Percentiles rank a stretch among this genome's conserved stretches.
Conservation (phyloP, 2,797 vertebrate genomes). For the Thripadectes ignobilis region DNA sequence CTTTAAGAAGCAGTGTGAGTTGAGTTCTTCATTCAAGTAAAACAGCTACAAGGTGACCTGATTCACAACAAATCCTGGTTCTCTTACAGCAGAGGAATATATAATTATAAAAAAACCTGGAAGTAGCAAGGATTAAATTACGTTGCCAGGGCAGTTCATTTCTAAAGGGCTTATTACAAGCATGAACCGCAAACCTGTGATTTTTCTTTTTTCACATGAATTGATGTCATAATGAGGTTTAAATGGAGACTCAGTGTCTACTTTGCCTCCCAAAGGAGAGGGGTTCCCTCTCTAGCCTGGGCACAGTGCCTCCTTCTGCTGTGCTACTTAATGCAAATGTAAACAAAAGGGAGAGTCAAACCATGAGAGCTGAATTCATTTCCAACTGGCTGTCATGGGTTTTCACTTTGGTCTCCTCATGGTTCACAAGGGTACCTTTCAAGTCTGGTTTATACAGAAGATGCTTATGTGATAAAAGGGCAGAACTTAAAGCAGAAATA, state of each 20-base stretch:
- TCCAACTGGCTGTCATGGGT: constrained; percentile 60
- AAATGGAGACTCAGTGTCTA: constrained; percentile 77
- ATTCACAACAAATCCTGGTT: constrained; percentile 62
- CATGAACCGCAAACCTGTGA: constrained; percentile 71
- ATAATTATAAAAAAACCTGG: constrained; percentile 64
- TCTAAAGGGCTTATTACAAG: constrained; percentile 70
- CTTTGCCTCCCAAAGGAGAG: constrained; percentile 69
- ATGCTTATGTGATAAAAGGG: constrained; percentile 64
- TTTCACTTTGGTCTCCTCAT: constrained; percentile 63
- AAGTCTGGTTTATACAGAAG: constrained; percentile 60
- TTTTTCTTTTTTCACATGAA: constrained; percentile 74
- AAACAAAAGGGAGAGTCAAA: constrained; percentile 68
- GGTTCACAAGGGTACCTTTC: constrained; percentile 75
- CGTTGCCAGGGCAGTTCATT: constrained; percentile 63
- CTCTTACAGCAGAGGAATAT: constrained; percentile 49
- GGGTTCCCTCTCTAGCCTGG: constrained; percentile 64
- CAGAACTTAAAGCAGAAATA: constrained; percentile 19
- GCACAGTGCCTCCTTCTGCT: constrained; percentile 72
- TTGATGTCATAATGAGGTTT: constrained; percentile 79
- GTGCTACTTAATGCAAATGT: constrained; percentile 73
- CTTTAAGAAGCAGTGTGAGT: constrained; percentile 57
- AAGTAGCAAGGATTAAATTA: constrained; percentile 68
- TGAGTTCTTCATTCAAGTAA: constrained; percentile 64
- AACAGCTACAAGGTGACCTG: constrained; percentile 56
- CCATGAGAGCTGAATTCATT: constrained; percentile 71